Percentiles rank a stretch among this genome's conserved stretches.
phyloP scores from a whole-genome alignment of 2,797 vertebrate species.

The Diglossa cyanea region DNA sequence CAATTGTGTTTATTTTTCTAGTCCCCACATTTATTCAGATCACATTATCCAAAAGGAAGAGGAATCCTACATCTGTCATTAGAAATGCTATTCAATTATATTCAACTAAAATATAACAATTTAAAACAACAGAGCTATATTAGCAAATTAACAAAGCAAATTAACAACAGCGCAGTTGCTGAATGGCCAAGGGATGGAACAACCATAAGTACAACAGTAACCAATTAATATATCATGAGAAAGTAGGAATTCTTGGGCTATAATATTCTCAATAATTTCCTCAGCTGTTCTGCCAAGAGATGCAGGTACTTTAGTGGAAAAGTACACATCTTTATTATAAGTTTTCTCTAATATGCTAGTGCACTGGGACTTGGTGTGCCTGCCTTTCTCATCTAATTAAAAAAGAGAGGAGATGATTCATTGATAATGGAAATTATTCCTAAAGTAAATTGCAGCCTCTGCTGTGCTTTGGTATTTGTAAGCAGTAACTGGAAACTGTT shows the following conservation, averaged over 20 bases:
- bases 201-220: neutral
- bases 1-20: neutral
- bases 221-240: neutral
- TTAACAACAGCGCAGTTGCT: neutral
- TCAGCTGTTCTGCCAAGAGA: neutral
- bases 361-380: neutral
- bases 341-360: neutral
- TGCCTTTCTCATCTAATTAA: slow-evolving; percentile 26
- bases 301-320: neutral
- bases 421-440: slow-evolving; percentile 41
- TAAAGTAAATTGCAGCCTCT: slow-evolving; percentile 40
- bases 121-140: neutral
- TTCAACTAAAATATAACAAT: neutral
- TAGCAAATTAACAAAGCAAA: neutral
- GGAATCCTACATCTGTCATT: neutral
- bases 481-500: slow-evolving; percentile 33
- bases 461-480: slow-evolving; percentile 15
- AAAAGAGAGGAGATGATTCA: slow-evolving; percentile 35
- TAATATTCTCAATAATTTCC: neutral
- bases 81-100: neutral
- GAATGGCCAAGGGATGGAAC: neutral
- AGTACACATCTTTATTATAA: neutral
- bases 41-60: neutral
- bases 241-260: neutral
- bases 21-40: neutral